Evolutionary conservation across 2,888 invertebrate species (phyloP).

Genomic region (Drosophila macrospina): DNA sequence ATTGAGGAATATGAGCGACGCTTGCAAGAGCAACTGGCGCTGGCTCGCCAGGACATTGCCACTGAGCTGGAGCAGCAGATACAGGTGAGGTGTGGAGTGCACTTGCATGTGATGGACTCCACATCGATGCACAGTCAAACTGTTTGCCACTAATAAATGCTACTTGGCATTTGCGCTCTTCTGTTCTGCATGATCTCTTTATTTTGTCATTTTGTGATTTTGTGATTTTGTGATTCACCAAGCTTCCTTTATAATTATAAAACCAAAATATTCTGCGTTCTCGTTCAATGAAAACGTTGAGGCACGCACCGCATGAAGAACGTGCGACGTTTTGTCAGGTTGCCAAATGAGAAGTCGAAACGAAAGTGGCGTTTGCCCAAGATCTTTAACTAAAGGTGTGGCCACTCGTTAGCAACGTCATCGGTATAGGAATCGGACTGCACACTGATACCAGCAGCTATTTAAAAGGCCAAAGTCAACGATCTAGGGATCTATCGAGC

Average conservation of each 20-base stretch:
- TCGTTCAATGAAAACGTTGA: constrained; percentile 35
- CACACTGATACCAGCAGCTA: constrained; percentile 45
- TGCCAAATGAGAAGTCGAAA: constrained; percentile 53
- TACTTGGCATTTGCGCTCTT: constrained; percentile 1
- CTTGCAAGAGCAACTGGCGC: constrained; percentile 88
- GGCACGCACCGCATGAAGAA: constrained; percentile 27
- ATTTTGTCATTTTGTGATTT: constrained; percentile 60
- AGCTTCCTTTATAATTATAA: constrained; percentile 21
- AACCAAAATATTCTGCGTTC: constrained; percentile 43
- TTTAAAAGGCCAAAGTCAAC: constrained; percentile 66
- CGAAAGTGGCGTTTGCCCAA: constrained; percentile 21
- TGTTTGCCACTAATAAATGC: constrained; percentile 8
- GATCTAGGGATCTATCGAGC: constrained; percentile 49
- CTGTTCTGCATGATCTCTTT: constrained; percentile 41
- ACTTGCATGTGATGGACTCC: constrained; percentile 10
- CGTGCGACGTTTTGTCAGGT: constrained; percentile 53
- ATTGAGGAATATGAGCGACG: constrained; percentile 86
- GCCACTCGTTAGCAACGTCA: constrained; percentile 24
- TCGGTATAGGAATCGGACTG: constrained; percentile 30
- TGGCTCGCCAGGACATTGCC: constrained; percentile 89
- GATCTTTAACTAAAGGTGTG: constrained; percentile 31
- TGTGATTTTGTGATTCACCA: constrained; percentile 66
- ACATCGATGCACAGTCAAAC: neutral
- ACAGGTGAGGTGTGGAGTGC: constrained; percentile 87
- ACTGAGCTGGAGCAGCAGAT: constrained; percentile 90